Conservation (phyloP, 2,113 vertebrate genomes). For the Electrona antarctica region DNA sequence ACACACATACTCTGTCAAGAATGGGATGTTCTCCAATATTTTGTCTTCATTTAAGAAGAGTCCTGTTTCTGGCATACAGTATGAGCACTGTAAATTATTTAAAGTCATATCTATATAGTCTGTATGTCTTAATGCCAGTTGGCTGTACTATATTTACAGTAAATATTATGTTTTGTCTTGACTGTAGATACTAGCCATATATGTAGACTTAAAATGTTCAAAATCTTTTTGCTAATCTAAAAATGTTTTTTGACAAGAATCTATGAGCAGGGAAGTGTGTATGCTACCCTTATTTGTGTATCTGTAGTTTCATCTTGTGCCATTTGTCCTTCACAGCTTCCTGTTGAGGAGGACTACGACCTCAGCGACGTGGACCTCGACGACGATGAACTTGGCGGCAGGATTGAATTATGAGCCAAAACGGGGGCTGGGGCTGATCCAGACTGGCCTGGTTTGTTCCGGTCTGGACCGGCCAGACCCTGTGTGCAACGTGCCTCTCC, state of each 20-base stretch:
- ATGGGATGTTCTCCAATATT: too few relatives aligned
- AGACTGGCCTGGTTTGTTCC: constrained; percentile 22
- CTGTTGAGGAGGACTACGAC: constrained; percentile 93
- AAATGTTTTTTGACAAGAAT: background rate
- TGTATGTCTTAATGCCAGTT: background rate
- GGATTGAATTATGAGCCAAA: constrained; percentile 83
- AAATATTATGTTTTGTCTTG: background rate
- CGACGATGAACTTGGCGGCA: constrained; percentile 75
- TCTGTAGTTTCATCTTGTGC: background rate
- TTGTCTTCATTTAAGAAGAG: too few relatives aligned
- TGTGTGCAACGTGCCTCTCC: constrained; percentile 42
- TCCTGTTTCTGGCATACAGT: too few relatives aligned
- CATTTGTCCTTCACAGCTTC: constrained; percentile 80
- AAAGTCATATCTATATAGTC: too few relatives aligned
- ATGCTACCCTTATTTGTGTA: background rate
- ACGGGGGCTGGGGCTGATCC: constrained; percentile 20
- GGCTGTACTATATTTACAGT: background rate
- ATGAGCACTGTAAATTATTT: too few relatives aligned
- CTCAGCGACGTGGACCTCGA: constrained; percentile 94
- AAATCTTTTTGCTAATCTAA: background rate
- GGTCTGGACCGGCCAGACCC: constrained; percentile 28
- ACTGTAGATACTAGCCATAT: background rate
- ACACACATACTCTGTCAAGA: too few relatives aligned
- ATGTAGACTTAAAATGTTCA: background rate
- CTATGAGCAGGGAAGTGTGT: background rate